Percentiles rank a stretch among this genome's conserved stretches.
Conservation (phyloP, 2,113 vertebrate species). For the Chamaea fasciata region DNA sequence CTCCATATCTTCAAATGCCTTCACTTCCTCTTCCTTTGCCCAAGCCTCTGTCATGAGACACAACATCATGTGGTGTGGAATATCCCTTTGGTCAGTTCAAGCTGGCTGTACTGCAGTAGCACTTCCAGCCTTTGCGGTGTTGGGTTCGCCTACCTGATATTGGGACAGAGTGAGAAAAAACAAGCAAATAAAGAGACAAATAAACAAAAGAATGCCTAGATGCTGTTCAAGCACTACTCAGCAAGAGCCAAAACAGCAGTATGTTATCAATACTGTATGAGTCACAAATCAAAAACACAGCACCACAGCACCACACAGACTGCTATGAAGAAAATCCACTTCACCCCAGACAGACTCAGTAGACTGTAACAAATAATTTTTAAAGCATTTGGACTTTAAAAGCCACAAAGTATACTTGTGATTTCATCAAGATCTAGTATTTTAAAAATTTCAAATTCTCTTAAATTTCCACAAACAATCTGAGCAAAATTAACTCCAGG, state of each 20-base stretch:
- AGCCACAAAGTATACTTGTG: neutral
- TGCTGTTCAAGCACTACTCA: neutral
- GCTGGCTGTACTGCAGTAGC: neutral
- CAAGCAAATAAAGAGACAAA: neutral
- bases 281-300: neutral
- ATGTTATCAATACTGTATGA: neutral
- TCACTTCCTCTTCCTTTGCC: neutral
- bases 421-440: neutral
- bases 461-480: neutral
- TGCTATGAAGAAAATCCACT: neutral
- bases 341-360: neutral
- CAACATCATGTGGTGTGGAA: neutral
- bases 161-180: neutral
- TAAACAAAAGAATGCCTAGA: neutral
- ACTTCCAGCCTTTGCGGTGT: neutral
- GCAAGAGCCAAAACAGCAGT: neutral
- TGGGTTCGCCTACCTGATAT: neutral
- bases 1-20: neutral
- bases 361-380: neutral
- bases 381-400: neutral
- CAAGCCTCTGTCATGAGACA: neutral
- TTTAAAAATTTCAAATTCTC: neutral
- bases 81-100: neutral
- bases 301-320: neutral
- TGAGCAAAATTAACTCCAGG: neutral